Evolutionary conservation across 2,797 vertebrate species (phyloP).

Genomic region (Poecilia picta): DNA sequence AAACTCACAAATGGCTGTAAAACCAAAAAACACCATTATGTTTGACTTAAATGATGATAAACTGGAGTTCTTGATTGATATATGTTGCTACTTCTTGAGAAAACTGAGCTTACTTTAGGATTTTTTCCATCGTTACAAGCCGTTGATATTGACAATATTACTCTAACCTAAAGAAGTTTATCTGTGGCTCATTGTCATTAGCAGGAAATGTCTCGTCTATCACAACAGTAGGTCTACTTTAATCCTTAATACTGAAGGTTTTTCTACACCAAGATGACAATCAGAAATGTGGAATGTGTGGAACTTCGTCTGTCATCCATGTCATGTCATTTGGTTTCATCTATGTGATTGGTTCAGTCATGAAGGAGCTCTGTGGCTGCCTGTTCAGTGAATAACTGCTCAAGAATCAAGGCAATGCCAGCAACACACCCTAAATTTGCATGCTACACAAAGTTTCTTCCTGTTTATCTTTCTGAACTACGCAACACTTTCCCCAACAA

Average conservation of each 20-base stretch:
- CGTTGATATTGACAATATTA: background rate
- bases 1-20: background rate
- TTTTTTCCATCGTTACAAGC: background rate
- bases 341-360: background rate
- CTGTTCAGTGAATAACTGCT: background rate
- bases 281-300: background rate
- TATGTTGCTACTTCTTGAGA: background rate
- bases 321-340: background rate
- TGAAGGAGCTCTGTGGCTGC: background rate
- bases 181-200: background rate
- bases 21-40: background rate
- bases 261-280: background rate
- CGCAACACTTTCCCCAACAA: background rate
- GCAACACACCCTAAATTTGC: background rate
- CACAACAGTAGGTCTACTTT: background rate
- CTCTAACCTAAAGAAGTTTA: background rate
- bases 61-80: background rate
- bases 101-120: background rate
- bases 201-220: background rate
- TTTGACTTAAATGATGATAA: background rate
- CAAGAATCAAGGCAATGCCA: background rate
- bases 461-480: background rate
- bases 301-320: background rate
- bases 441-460: background rate
- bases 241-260: background rate